Evolutionary conservation across 1,140 invertebrate genomes (phyloP), one percentile per base, ranked within the genome.

Genomic region (Tenebrio molitor): DNA sequence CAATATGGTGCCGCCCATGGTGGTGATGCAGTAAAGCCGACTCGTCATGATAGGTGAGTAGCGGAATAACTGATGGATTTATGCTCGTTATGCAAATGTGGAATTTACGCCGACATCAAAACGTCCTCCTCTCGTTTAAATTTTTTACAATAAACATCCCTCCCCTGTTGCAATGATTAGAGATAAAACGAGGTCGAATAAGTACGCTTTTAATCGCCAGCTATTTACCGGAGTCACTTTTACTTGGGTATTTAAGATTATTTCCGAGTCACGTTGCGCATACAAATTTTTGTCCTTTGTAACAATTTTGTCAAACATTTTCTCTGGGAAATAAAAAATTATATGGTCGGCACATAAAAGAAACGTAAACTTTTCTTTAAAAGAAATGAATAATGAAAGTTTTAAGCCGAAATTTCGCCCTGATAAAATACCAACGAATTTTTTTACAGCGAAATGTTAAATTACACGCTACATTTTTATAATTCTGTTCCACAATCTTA

Each of bases 251-350:
- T 29, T 58, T 34, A 29, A 58, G 23, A 58, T 29, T 14, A 58
- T 33, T 58, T 25, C 8, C 8, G 17, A 1, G 50, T n/a, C 12
- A 29, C 50, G 50, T 58, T 58, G 8, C 21, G 46, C 46, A 53
- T 46, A 46, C 42, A 5, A 46, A 46, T 17, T 46, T 46, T 46
- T 46, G 14, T 17, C 25, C 3, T 53, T 53, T 53, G 21, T 23
- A 53, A 25, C 19, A 19, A 25, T 25, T 29, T 58, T 29, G 50
- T 58, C 23, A 58, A 58, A 25, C 12, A 29, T 58, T 58, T 15
- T 23, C n/a, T 58, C 50, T 15, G 8, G 23, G n/a, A 58, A 58
- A 58, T 58, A 58, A 58, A 58, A 58, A 58, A 58, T 58, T 58
- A 58, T 58, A 58, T 25, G n/a, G 50, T 58, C 10, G 14, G 44